A percentile compares a stretch with the other conserved stretches of the same genome.
These are phyloP conservation scores for Dasyprocta punctata DNA, from an alignment of 2,113 vertebrate genomes.

Conservation along the genomic window DNA sequence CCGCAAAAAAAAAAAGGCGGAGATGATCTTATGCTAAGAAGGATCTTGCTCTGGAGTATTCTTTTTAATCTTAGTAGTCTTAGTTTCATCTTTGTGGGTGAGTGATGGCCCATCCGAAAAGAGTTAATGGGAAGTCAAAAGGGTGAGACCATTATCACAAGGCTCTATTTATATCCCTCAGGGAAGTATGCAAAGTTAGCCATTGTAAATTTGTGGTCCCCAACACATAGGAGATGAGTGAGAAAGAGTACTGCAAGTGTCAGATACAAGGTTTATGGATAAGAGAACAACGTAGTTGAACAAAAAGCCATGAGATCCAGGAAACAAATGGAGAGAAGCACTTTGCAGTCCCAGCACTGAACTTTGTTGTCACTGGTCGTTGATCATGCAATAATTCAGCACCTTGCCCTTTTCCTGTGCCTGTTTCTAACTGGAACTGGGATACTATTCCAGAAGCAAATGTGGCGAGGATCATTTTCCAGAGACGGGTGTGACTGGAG, in stretches of 20 bases:
- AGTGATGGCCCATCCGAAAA: too few relatives aligned
- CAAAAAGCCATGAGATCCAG: background rate
- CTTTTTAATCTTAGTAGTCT: too few relatives aligned
- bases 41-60: too few relatives aligned
- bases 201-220: too few relatives aligned
- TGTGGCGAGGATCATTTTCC: background rate
- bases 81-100: too few relatives aligned
- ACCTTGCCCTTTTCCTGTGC: background rate
- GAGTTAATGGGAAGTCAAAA: too few relatives aligned
- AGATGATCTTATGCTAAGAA: too few relatives aligned
- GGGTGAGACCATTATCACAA: too few relatives aligned
- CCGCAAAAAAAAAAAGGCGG: too few relatives aligned
- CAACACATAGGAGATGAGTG: background rate
- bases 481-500: background rate
- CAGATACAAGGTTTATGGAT: background rate
- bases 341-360: background rate
- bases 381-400: background rate
- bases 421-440: background rate
- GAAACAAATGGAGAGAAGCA: background rate
- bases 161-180: too few relatives aligned
- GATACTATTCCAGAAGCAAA: background rate
- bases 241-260: background rate
- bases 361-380: background rate
- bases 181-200: too few relatives aligned
- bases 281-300: background rate